Conservation (phyloP, 2,113 vertebrate genomes). For the Psephotus haematonotus region DNA sequence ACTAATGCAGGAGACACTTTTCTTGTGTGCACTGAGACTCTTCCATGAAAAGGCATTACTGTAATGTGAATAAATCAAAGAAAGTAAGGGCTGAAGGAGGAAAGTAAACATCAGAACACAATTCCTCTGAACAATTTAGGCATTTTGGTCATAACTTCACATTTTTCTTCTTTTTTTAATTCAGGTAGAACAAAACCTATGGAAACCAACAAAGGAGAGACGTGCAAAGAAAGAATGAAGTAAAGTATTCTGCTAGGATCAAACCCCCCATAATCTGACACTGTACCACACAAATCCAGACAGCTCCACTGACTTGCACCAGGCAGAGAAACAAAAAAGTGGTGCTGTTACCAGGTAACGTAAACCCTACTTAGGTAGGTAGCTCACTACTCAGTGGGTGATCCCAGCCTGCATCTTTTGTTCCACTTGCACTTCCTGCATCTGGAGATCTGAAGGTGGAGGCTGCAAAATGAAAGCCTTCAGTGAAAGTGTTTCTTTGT, state of each 20-base stretch:
- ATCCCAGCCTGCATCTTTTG: background rate
- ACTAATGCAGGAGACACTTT: background rate
- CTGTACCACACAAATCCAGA: background rate
- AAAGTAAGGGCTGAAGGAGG: background rate
- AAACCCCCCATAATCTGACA: rapidly evolving
- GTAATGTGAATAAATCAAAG: background rate
- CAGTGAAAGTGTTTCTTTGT: background rate
- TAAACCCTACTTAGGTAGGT: background rate
- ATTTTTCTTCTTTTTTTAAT: background rate
- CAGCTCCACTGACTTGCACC: background rate
- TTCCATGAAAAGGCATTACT: background rate
- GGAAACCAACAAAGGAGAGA: background rate
- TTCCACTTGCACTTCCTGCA: background rate
- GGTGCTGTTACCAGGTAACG: background rate
- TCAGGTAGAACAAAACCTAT: rapidly evolving
- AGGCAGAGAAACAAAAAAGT: background rate
- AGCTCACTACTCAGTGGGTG: background rate
- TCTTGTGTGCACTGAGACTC: background rate
- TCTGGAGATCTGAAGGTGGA: background rate
- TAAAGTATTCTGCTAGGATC: background rate
- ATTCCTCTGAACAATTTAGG: rapidly evolving
- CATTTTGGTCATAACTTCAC: background rate
- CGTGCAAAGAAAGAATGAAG: background rate
- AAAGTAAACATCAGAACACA: background rate
- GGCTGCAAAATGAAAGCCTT: background rate